Base-by-base conservation (phyloP, 2,888 invertebrate species). In the Aphelenchoides bicaudatus region DNA sequence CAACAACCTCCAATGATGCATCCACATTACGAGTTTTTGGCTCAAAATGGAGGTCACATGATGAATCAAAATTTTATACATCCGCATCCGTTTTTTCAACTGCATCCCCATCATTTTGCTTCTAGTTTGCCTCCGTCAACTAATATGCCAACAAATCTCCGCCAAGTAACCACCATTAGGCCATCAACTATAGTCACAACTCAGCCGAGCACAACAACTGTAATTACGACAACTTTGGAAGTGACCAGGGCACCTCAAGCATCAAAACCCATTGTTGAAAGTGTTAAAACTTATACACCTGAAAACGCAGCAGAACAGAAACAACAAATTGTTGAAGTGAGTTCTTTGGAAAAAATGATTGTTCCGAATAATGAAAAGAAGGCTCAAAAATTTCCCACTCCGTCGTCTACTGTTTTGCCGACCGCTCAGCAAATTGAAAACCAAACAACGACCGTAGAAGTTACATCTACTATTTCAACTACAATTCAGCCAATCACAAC, bases 11-110 rank as follows among this genome's bases (percentile, higher is more conserved):
- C 16, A 43, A 43, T 43, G 43, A 10, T 43, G 21, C 43, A 43
- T 25, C 43, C 43, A n/a, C 34, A 34, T 34, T 25, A 43, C 43
- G 43, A 43, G 6, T 25, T 43, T 6, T 43, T 43, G 43, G 43
- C 25, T 43, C 43, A 19, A 8, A 8, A 19, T 8, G 43, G 10
- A 21, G 43, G n/a, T n/a, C n/a, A n/a, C n/a, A n/a, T 43, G 10
- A 21, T 43, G 8, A 43, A 43, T n/a, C 43, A 19, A 25, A 43
- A 43, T 25, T 43, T 43, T 25, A 43, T 43, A 10, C 43, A 6
- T 43, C 43, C 43, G 10, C 43, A 43, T 21, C 43, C 43, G 6
- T n/a, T 43, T 8, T 43, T 43, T 25, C 34, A 34, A 34, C 10
- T 43, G 16, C 43, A 19, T 8, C 43, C 16, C 21, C 10, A 43